Conservation (phyloP, 2,888 invertebrate species). For the Notodromas monacha region DNA sequence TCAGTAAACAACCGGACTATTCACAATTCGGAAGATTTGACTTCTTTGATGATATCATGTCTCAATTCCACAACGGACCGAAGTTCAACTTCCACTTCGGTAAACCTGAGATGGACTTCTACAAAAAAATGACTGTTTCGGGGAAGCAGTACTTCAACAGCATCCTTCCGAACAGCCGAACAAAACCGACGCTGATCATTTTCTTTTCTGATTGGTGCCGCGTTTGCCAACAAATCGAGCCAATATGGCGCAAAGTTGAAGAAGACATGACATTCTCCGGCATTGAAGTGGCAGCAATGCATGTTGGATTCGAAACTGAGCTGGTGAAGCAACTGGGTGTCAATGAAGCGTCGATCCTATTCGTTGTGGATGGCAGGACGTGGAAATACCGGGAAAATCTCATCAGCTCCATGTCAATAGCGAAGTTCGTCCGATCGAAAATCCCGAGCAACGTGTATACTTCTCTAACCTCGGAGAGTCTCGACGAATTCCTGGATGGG, state of each 20-base stretch:
- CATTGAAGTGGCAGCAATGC: slow-evolving; percentile 28
- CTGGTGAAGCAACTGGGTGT: not conserved
- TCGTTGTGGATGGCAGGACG: not conserved
- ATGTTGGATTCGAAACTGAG: slow-evolving; percentile 7
- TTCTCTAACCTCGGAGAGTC: slow-evolving; percentile 30
- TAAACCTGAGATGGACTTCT: slow-evolving; percentile 26
- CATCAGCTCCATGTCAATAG: not conserved
- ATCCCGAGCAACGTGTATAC: slow-evolving; percentile 48
- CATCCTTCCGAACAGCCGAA: slow-evolving; percentile 39
- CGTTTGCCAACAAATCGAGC: slow-evolving; percentile 58
- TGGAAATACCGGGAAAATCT: not conserved
- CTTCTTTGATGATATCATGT: not conserved
- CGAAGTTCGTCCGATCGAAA: slow-evolving; percentile 40
- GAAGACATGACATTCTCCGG: slow-evolving; percentile 55
- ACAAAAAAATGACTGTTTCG: slow-evolving; percentile 52
- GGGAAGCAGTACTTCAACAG: slow-evolving; percentile 24
- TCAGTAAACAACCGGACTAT: slow-evolving; percentile 34
- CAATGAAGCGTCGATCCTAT: not conserved
- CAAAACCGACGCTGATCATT: slow-evolving; percentile 48
- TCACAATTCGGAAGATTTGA: slow-evolving; percentile 33
- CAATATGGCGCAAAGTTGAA: slow-evolving; percentile 29
- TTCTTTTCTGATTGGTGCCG: slow-evolving; percentile 88
- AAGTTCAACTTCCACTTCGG: slow-evolving; percentile 41
- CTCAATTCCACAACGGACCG: slow-evolving; percentile 37
- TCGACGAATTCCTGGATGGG: slow-evolving; percentile 43